These are phyloP conservation scores for Argyresthia albistria DNA, from an alignment of 2,888 invertebrate genomes.

Conservation along the genomic window DNA sequence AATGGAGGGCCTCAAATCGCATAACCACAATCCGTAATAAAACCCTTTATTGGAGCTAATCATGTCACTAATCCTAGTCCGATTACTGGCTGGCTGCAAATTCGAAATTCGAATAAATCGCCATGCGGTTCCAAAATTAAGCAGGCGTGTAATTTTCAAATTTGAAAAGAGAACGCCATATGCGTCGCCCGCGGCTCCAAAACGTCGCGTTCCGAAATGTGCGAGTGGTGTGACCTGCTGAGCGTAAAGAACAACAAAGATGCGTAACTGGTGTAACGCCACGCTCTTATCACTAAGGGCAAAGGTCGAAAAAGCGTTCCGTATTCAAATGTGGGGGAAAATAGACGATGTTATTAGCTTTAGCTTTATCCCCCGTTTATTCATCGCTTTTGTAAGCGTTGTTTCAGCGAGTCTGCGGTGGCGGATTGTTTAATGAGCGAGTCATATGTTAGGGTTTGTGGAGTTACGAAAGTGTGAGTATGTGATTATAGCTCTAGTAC, in stretches of 20 bases:
- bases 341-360: conserved; percentile 58
- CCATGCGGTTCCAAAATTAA: conserved; percentile 34
- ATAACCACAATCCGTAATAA: background rate
- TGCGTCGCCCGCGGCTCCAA: conserved; percentile 52
- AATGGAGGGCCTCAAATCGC: background rate
- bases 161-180: conserved; percentile 47
- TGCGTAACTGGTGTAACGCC: too few species aligned
- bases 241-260: conserved; percentile 29
- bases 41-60: background rate
- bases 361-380: conserved; percentile 19
- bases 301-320: background rate
- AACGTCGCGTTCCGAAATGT: conserved; percentile 24
- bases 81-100: conserved; percentile 28
- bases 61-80: conserved; percentile 39
- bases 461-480: too few species aligned
- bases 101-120: conserved; percentile 7
- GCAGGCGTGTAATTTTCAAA: conserved; percentile 58
- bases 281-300: too few species aligned
- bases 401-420: background rate
- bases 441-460: too few species aligned
- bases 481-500: too few species aligned
- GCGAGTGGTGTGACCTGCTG: conserved; percentile 20
- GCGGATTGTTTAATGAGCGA: too few species aligned
- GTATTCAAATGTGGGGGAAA: conserved; percentile 32
- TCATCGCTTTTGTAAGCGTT: background rate